Evolutionary conservation across 2,888 invertebrate genomes (phyloP), one percentile per base, ranked within the genome.

Genomic region (Acanthacorydalis orientalis): DNA sequence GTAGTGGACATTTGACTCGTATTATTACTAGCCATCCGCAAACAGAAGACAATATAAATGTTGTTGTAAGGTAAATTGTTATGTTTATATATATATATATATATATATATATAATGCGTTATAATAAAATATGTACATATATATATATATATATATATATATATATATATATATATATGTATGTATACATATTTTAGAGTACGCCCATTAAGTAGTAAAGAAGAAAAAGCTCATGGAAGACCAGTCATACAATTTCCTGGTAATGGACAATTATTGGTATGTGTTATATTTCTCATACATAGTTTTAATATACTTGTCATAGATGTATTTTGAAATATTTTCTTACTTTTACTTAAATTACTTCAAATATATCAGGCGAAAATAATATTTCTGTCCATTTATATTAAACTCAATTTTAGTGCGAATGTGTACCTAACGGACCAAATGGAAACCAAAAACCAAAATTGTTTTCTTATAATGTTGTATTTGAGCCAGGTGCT

Each of bases 391-490:
- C 10, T 11, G 4, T 11, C 6, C 23, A 23, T 4, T 4, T 23
- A 23, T 4, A 23, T 23, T 23, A 23, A 37, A 12, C 9, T 42
- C 42, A 33, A 15, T 51, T 52, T 46, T 44, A 74, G 73, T 68
- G 70, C 52, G 72, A 73, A 55, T 67, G 67, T 15, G 64, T 66
- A 31, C 68, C 68, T 9, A 63, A 63, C 38, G 67, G 72, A 55
- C 56, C 72, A 57, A 46, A 72, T 57, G 68, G 73, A 54, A 77
- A 74, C 1, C 79, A 80, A 59, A 86, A 83, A 62, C 74, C 84
- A 0, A 87, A 88, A 60, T 72, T 86, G n/a, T 95, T 92, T 67
- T 88, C 91, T 0, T 95, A 90, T 65, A 93, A 93, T 61, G 91
- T 91, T 14, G 89, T 91, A 41, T 93, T 95, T 63, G 92, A 93